Evolutionary conservation across 2,113 vertebrate species (phyloP).

Genomic region (Bagarius yarrelli): DNA sequence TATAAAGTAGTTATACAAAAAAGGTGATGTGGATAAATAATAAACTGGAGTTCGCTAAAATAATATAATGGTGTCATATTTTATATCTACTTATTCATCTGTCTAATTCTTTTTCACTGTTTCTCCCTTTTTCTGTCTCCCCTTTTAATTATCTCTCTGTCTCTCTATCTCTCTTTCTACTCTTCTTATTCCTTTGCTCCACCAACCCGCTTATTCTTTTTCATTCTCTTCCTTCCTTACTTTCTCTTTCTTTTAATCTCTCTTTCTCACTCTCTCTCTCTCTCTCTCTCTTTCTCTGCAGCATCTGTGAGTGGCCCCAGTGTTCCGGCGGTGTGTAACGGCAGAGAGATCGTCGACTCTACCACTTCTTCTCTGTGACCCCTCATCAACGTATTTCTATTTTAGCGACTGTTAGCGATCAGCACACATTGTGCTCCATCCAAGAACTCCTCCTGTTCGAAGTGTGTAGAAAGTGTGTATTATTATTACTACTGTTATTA

Average conservation of each 20-base stretch:
- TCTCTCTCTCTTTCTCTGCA: constrained; percentile 55
- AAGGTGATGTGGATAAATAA: background rate
- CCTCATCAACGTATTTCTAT: constrained; percentile 61
- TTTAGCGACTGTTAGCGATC: constrained; percentile 85
- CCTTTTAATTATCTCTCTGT: background rate
- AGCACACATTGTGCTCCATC: constrained; percentile 72
- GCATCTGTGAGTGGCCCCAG: constrained; percentile 86
- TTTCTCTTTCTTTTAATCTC: background rate
- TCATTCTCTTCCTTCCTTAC: background rate
- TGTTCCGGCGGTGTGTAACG: constrained; percentile 92
- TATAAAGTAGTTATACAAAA: constrained; percentile 2
- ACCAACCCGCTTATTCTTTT: background rate
- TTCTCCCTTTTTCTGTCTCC: background rate
- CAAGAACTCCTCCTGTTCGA: constrained; percentile 62
- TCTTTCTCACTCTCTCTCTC: background rate
- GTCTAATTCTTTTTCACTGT: background rate
- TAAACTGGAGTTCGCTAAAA: too few relatives aligned
- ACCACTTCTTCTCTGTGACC: constrained; percentile 96
- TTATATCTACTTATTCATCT: background rate
- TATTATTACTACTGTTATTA: constrained; percentile 67
- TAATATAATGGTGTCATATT: background rate
- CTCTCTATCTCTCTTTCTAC: background rate
- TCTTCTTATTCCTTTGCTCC: background rate
- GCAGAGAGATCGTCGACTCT: constrained; percentile 97
- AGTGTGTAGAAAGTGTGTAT: constrained; percentile 89